A percentile compares a stretch with the other conserved stretches of the same genome.
Conservation (phyloP, 2,888 invertebrate species). For the Plebejus anna region DNA sequence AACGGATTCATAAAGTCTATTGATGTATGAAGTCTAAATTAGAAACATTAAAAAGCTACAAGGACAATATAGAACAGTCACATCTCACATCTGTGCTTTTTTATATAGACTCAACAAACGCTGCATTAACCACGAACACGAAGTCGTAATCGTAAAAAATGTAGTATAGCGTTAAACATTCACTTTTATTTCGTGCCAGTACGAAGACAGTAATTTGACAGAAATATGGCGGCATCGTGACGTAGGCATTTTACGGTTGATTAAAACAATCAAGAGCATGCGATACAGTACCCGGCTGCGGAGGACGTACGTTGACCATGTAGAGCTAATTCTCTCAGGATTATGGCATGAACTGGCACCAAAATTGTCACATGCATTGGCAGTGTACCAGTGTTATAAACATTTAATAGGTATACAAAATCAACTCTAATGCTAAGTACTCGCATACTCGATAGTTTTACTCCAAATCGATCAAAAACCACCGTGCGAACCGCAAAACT, state of each 20-base stretch:
- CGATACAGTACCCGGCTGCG: background rate
- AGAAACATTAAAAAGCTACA: background rate
- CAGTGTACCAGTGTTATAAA: too few relatives aligned
- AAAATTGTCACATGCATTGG: background rate
- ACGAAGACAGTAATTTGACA: conserved; percentile 18
- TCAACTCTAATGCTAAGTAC: too few relatives aligned
- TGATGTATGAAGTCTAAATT: too few relatives aligned
- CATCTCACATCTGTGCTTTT: background rate
- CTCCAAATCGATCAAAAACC: too few relatives aligned
- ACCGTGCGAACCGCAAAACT: too few relatives aligned
- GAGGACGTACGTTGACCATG: background rate
- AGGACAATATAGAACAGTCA: too few relatives aligned
- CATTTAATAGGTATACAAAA: too few relatives aligned
- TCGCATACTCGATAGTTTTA: too few relatives aligned
- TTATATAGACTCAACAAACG: background rate
- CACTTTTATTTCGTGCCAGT: conserved; percentile 21
- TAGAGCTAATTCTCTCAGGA: background rate
- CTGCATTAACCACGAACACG: background rate
- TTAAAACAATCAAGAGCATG: conserved; percentile 24
- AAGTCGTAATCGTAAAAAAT: background rate
- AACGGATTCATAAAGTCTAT: background rate
- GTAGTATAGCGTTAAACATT: background rate
- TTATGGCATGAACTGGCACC: background rate
- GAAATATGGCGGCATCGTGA: conserved; percentile 26
- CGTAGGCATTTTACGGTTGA: conserved; percentile 30